phyloP scores from a whole-genome alignment of 2,797 vertebrate species.

The Phataginus tricuspis region DNA sequence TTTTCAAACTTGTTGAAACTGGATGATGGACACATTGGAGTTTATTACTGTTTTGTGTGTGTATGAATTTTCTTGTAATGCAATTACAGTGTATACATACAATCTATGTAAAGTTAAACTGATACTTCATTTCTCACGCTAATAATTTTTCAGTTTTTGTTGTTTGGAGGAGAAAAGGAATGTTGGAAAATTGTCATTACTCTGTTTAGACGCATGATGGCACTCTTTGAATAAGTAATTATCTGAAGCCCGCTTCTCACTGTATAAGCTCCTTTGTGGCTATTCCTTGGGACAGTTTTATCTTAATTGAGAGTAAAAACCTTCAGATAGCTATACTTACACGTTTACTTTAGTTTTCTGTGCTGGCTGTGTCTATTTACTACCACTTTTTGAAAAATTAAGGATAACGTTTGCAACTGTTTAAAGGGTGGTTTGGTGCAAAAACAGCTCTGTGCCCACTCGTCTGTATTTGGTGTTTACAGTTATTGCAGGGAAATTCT shows the following conservation, averaged over 20 bases:
- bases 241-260: not conserved
- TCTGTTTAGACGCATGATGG: conserved; percentile 86
- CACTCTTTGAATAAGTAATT: conserved; percentile 85
- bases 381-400: conserved; percentile 12
- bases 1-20: not conserved
- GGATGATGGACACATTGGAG: not conserved
- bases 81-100: not conserved
- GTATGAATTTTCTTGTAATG: conserved; percentile 21
- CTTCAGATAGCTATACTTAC: not conserved
- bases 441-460: not conserved
- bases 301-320: not conserved
- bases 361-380: not conserved
- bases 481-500: not conserved
- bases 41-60: not conserved
- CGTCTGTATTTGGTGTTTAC: conserved; percentile 41
- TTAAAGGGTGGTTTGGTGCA: conserved; percentile 39
- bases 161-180: conserved; percentile 24
- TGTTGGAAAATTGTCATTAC: conserved; percentile 71
- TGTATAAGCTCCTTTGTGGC: not conserved
- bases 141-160: conserved; percentile 38
- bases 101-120: not conserved
- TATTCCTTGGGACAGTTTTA: not conserved
- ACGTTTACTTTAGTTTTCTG: conserved; percentile 2
- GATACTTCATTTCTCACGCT: not conserved
- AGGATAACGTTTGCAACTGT: not conserved